Evolutionary conservation across 2,888 invertebrate genomes (phyloP).

Genomic region (Willowsia nigromaculata): DNA sequence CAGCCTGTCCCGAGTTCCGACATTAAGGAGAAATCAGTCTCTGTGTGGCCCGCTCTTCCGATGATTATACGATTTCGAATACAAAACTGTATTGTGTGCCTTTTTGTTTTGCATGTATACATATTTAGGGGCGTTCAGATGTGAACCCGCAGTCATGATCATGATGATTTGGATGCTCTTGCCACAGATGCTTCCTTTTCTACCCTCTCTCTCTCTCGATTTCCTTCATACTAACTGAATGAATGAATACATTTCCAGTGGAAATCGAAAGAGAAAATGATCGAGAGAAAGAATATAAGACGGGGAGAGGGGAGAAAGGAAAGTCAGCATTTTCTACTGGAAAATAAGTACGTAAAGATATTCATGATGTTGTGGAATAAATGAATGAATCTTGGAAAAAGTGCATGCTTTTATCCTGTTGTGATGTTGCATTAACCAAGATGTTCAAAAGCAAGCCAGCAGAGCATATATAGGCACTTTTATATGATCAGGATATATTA

Average conservation of each 20-base stretch:
- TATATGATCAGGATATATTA: no score
- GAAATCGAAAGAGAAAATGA: constrained; percentile 22
- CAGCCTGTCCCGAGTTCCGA: neutral
- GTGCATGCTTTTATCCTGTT: constrained; percentile 11
- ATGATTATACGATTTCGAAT: constrained; percentile 32
- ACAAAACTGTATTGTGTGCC: constrained; percentile 12
- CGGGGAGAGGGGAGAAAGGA: constrained; percentile 7
- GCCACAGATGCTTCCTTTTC: constrained; percentile 67
- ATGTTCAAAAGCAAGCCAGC: neutral
- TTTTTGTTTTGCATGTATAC: constrained; percentile 39
- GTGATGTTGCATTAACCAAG: constrained; percentile 1
- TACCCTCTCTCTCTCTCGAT: neutral
- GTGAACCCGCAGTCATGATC: constrained; percentile 4
- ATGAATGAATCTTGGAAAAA: constrained; percentile 15
- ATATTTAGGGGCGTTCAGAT: constrained; percentile 50
- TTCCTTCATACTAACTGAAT: no score
- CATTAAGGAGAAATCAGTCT: neutral
- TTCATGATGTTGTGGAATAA: constrained; percentile 42
- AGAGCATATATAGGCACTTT: no score
- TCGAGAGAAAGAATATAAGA: neutral
- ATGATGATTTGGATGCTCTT: constrained; percentile 40
- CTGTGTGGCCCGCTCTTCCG: constrained; percentile 39
- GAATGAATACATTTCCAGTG: constrained; percentile 49
- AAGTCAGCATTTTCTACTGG: constrained; percentile 17
- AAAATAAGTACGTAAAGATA: constrained; percentile 34